Evolutionary conservation across 2,113 vertebrate genomes (phyloP).

Genomic region (Aptenodytes patagonicus): DNA sequence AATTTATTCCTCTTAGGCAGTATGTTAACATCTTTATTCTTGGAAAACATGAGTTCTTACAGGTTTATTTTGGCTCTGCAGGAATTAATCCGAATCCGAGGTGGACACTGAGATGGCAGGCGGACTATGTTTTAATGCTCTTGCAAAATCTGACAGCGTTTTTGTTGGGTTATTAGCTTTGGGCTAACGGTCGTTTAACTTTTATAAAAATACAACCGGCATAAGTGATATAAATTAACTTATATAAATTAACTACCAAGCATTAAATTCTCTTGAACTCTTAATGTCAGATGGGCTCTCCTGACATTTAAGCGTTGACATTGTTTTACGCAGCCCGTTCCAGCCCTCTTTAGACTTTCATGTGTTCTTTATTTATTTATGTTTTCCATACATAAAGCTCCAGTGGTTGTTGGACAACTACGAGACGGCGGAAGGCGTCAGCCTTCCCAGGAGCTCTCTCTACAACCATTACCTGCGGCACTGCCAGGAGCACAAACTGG

Average conservation of each 20-base stretch:
- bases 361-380: background rate
- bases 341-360: background rate
- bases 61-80: background rate
- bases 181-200: background rate
- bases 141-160: background rate
- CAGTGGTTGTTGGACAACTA: conserved; percentile 99
- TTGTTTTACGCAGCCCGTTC: rapidly evolving
- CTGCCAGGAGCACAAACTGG: conserved; percentile 97
- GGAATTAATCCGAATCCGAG: background rate
- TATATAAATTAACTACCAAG: background rate
- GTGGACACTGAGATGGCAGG: background rate
- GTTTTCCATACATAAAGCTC: conserved; percentile 75
- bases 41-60: background rate
- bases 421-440: conserved; percentile 94
- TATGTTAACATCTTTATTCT: background rate
- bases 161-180: background rate
- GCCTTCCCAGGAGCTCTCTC: conserved; percentile 91
- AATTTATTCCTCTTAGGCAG: background rate
- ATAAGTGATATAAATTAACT: background rate
- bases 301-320: rapidly evolving
- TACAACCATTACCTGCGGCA: conserved; percentile 97
- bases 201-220: background rate
- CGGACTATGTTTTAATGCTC: background rate
- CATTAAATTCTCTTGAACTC: background rate
- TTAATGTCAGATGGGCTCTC: background rate